Base-by-base conservation (phyloP, 2,113 vertebrate genomes). In the Hyperopisus bebe region DNA sequence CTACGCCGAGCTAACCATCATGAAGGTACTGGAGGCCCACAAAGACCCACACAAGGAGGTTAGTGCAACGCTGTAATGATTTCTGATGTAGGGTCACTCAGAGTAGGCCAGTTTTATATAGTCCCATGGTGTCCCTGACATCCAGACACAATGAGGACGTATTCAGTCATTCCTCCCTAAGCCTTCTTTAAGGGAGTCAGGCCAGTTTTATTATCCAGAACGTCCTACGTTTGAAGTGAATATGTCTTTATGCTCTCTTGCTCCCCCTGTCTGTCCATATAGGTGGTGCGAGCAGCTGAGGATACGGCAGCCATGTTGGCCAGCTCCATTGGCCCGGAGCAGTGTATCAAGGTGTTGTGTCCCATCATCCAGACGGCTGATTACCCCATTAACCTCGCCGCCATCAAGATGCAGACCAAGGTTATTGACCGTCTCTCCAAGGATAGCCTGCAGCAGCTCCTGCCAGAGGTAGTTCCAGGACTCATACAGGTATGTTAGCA, bases 331-430 rank as follows among this genome's bases (percentile, higher is more conserved):
- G 97, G 97, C 91, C 97, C 98, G 0, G 98, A 99, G 92, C 98
- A 99, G 94, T 98, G 97, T 95, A 97, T 99, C 95, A 99, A 99
- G 94, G 98, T 99, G 47, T 97, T 99, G 58, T 98, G 98, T 91
- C 98, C 98, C 92, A 99, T 99, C 93, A 96, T 99, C 92, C 98
- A 99, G 96, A 99, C 98, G 0, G 98, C 98, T 0, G 98, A 99
- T 93, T 99, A 98, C 92, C 98, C 98, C 93, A 97, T 99, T 93
- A 98, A 99, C 90, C 96, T 99, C 83, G 97, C 98, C 0, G 98
- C 98, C 93, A 99, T 99, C 94, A 99, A 99, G 95, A 99, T 99
- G 98, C 98, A 99, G 94, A 99, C 98, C 0, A 97, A 97, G 91
- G 98, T 98, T 82, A 97, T 98, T 0, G 98, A 99, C 91, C 97